Evolutionary conservation across 2,113 vertebrate genomes (phyloP).

Genomic region (Poeciliopsis prolifica): DNA sequence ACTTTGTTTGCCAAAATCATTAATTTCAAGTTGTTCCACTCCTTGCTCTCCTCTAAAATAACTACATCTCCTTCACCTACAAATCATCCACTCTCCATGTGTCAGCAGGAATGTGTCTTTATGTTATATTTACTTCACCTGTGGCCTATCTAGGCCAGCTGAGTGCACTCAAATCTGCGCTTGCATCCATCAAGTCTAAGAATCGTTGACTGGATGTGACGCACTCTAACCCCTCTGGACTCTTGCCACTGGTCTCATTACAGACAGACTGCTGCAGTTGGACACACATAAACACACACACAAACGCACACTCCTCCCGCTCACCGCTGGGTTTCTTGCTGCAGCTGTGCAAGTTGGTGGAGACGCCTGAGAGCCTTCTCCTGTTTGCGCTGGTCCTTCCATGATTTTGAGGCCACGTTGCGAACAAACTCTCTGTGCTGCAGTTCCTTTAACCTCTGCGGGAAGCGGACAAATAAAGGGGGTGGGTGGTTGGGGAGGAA

Average conservation of each 20-base stretch:
- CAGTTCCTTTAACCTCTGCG: constrained; percentile 95
- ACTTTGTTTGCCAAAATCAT: constrained; percentile 19
- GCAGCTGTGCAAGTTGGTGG: constrained; percentile 91
- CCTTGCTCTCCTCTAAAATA: constrained; percentile 11
- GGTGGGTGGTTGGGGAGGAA: constrained; percentile 3
- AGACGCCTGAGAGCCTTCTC: constrained; percentile 94
- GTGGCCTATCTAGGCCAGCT: constrained; percentile 51
- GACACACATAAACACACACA: constrained; percentile 19
- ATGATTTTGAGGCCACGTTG: constrained; percentile 97
- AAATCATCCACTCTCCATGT: constrained; percentile 14
- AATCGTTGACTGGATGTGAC: constrained; percentile 65
- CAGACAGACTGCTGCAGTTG: constrained; percentile 38
- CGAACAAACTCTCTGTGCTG: constrained; percentile 98
- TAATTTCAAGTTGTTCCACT: not conserved
- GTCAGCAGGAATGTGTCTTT: constrained; percentile 45
- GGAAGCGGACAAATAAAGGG: constrained; percentile 23
- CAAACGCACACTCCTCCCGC: constrained; percentile 43
- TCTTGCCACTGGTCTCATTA: constrained; percentile 47
- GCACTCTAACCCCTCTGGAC: constrained; percentile 59
- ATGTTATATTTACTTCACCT: constrained; percentile 70
- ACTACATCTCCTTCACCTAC: constrained; percentile 12
- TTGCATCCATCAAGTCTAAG: constrained; percentile 66
- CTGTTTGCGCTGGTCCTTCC: constrained; percentile 99
- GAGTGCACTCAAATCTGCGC: constrained; percentile 56
- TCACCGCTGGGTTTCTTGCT: constrained; percentile 90